Percentiles rank a stretch among this genome's conserved stretches.
Evolutionary conservation across 2,113 vertebrate genomes (phyloP).

Genomic region (Numida meleagris): DNA sequence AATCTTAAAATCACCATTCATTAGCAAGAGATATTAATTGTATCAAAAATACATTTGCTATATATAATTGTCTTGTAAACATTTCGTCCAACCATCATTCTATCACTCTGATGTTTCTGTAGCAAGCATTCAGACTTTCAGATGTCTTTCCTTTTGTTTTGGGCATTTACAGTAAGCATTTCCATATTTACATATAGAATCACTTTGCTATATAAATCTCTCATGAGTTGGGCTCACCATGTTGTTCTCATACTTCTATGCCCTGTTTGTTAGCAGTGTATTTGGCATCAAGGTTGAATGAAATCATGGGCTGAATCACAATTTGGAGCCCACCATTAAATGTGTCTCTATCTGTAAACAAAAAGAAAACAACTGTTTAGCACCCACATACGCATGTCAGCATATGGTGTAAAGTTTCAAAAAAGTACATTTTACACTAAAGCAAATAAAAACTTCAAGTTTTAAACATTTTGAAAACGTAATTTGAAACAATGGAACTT

Average conservation of each 20-base stretch:
- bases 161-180: not conserved
- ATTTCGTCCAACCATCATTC: not conserved
- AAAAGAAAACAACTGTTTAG: not conserved
- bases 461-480: not conserved
- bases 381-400: fast-evolving
- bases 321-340: not conserved
- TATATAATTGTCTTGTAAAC: not conserved
- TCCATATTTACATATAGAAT: not conserved
- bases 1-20: not conserved
- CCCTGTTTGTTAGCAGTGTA: not conserved
- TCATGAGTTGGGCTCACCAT: not conserved
- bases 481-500: not conserved
- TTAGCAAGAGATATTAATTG: not conserved
- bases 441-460: not conserved
- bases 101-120: not conserved
- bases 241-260: not conserved
- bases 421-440: not conserved
- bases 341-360: not conserved
- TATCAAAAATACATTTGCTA: not conserved
- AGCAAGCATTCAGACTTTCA: not conserved
- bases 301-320: not conserved
- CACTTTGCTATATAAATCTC: not conserved
- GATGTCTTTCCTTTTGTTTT: not conserved
- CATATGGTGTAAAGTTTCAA: not conserved
- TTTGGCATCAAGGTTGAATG: not conserved